Evolutionary conservation across 2,888 invertebrate species (phyloP), one percentile per base, ranked within the genome.

Genomic region (Nephrotoma guestfalica): DNA sequence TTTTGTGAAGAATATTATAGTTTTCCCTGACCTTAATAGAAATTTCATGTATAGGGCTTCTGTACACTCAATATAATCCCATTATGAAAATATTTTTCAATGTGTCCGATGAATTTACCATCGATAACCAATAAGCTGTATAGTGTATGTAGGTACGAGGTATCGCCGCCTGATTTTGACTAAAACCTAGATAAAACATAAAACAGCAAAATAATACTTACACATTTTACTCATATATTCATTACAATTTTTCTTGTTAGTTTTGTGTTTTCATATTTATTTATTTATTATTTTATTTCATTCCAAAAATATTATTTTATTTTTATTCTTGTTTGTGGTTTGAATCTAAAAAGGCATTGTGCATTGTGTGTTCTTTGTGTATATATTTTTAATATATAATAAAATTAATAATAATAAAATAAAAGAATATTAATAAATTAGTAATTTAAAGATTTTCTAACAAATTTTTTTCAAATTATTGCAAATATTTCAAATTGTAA

Each of bases 401-500:
- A 71, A 18, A 71, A 13, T 47, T n/a, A 85, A 71, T 30, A 71
- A 71, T 71, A 71, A 71, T 71, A 71, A 71, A 57, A 71, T 71
- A 71, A 71, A 30, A 71, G 30, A 71, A 30, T 11, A 30, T 71
- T 30, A 71, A 71, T 71, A 7, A 9, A 71, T 30, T 71, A 57
- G 30, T 30, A 71, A 71, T 30, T 71, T 71, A 30, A 71, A 83
- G 30, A 15, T 41, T 18, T 41, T 42, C 41, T 41, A 41, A 18
- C 57, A 41, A 83, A 83, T 30, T 45, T 18, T 43, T 6, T 42
- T 43, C 4, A 86, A 86, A 83, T 83, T 71, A 42, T 57, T 57
- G n/a, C 42, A 15, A 86, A 71, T 41, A 15, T 41, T 91, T 91
- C 86, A 83, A 87, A 87, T 40, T 51, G n/a, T 40, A 57, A 86